These are phyloP conservation scores for Odontothrips loti DNA, from an alignment of 2,888 invertebrate species.

Conservation along the genomic window DNA sequence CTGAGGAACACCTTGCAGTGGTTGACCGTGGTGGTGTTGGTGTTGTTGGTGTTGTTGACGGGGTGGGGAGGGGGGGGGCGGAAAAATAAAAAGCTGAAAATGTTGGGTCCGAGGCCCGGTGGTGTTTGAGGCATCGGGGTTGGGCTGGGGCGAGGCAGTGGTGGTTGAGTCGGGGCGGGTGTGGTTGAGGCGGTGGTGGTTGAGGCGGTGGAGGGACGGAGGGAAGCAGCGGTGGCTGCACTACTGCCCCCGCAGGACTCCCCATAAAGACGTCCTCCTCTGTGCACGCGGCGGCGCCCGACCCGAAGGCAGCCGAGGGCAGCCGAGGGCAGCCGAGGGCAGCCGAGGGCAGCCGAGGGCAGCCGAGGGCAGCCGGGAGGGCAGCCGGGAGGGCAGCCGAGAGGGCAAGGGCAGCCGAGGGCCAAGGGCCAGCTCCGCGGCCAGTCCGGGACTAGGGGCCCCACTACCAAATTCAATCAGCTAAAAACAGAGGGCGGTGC, in stretches of 20 bases:
- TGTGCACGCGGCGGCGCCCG: neutral
- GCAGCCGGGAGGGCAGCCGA: too few relatives aligned
- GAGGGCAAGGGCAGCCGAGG: neutral
- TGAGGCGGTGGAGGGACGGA: neutral
- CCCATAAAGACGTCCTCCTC: constrained; percentile 13
- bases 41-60: too few relatives aligned
- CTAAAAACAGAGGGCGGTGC: constrained; percentile 6
- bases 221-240: neutral
- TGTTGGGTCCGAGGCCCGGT: too few relatives aligned
- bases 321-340: too few relatives aligned
- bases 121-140: neutral
- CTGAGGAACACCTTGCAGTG: too few relatives aligned
- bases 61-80: too few relatives aligned
- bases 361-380: too few relatives aligned
- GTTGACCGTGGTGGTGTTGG: too few relatives aligned
- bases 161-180: neutral
- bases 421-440: neutral
- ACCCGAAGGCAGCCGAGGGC: neutral
- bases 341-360: neutral
- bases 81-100: too few relatives aligned
- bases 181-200: neutral
- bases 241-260: neutral
- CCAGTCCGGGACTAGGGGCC: neutral
- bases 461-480: constrained; percentile 26
- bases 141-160: neutral